Evolutionary conservation across 2,888 invertebrate species (phyloP), one percentile per base, ranked within the genome.

Genomic region (Parasteatoda lunata): DNA sequence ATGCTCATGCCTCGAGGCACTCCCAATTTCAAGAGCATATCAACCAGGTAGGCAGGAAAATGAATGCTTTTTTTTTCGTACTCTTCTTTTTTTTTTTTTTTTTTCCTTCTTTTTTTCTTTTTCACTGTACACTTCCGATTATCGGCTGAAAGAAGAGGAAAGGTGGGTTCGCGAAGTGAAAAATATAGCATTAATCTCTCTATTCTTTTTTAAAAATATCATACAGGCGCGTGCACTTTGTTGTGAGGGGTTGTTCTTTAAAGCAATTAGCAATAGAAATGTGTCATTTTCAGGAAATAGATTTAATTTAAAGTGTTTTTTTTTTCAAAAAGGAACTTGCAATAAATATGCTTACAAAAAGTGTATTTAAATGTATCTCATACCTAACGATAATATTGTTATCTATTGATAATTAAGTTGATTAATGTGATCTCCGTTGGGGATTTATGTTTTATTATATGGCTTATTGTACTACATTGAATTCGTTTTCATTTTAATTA

Each of bases 1-100:
- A 69, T 59, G 76, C 64, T 70, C 76, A 64, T 70, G 30, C 68
- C 76, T 70, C 65, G 7, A 51, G 64, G 70, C 59, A 72, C 52
- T 59, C 51, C 73, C 30, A 49, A 48, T 79, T 65, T 71, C 71
- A 59, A 64, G 80, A 66, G 80, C 49, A 73, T 73, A 80, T 80
- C 73, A 69, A 64, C 72, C 78, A 78, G 84, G 84, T 84, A 47
- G 3, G 54, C 65, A 70, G 69, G 54, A 82, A 76, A 76, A 78
- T 75, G 75, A 47, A 70, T 48, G 59, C 68, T 30, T 30, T 51
- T 51, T n/a, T 66, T 73, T 84, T 52, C 52, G 68, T 66, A 78
- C 47, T 78, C 8, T 3, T 59, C 70, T 79, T 84, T 84, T 64
- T 77, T 78, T 52, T 84, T 64, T 77, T 78, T 52, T 84, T 64